Evolutionary conservation across 2,113 vertebrate species (phyloP).

Genomic region (Albula goreensis): DNA sequence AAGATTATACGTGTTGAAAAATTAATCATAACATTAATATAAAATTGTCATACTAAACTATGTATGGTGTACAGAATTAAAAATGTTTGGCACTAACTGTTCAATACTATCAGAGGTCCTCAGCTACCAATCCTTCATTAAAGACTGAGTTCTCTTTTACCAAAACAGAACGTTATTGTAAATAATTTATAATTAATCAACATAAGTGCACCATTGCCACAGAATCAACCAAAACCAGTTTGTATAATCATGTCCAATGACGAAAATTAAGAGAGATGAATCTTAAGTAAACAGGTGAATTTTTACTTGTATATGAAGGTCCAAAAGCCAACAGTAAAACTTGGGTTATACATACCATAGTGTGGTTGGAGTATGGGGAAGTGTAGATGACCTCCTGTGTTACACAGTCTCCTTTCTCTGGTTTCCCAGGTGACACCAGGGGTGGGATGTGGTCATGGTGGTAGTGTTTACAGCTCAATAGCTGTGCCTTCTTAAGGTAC

Average conservation of each 20-base stretch:
- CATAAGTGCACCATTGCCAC: neutral
- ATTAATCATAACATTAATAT: neutral
- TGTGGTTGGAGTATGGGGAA: conserved; percentile 82
- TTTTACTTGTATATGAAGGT: no score
- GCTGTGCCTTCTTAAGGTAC: conserved; percentile 81
- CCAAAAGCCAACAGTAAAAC: no score
- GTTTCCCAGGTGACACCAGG: conserved; percentile 74
- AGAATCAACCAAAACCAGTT: neutral
- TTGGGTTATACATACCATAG: conserved; percentile 68
- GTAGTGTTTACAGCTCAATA: conserved; percentile 89
- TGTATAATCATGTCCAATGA: neutral
- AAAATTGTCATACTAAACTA: no score
- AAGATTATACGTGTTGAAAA: neutral
- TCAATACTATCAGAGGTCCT: neutral
- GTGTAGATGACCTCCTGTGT: conserved; percentile 78
- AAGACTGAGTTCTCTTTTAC: no score
- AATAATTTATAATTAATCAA: neutral
- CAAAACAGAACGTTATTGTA: no score
- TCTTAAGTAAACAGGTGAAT: no score
- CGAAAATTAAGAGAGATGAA: neutral
- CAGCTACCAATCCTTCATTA: no score
- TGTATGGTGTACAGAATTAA: no score
- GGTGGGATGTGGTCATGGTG: conserved; percentile 84
- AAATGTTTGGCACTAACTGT: neutral
- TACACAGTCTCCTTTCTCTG: conserved; percentile 73